phyloP scores from a whole-genome alignment of 2,797 vertebrate species.

The Lagorchestes hirsutus region DNA sequence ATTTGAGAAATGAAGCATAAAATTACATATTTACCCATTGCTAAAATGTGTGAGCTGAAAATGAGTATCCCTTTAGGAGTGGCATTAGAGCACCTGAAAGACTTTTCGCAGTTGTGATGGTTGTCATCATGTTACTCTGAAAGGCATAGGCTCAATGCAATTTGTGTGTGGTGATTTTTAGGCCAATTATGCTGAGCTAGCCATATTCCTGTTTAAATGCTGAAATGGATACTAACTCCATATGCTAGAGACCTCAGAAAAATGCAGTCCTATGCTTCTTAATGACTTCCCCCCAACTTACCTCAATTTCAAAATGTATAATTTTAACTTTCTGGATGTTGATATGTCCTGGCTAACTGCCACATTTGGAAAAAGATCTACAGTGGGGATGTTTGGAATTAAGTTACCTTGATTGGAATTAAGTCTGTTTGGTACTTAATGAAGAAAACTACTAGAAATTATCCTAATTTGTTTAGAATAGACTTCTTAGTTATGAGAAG shows the following conservation, averaged over 20 bases:
- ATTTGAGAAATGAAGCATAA: neutral
- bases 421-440: neutral
- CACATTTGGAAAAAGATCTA: neutral
- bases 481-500: slow-evolving; percentile 16
- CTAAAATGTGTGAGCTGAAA: slow-evolving; percentile 17
- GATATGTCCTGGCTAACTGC: neutral
- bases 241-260: neutral
- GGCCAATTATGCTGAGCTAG: neutral
- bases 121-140: neutral
- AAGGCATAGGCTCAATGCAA: neutral
- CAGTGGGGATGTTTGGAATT: slow-evolving; percentile 4
- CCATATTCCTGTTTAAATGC: neutral
- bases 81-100: neutral
- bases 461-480: neutral
- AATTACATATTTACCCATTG: slow-evolving; percentile 20
- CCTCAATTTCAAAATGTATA: neutral
- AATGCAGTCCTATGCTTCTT: neutral
- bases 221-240: neutral
- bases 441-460: neutral
- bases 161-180: neutral
- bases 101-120: slow-evolving; percentile 1
- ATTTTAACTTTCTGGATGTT: slow-evolving; percentile 29
- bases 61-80: neutral
- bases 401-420: slow-evolving; percentile 22
- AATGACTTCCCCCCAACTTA: neutral